Conservation (phyloP, 2,888 invertebrate species). For the Caradrina kadenii region DNA sequence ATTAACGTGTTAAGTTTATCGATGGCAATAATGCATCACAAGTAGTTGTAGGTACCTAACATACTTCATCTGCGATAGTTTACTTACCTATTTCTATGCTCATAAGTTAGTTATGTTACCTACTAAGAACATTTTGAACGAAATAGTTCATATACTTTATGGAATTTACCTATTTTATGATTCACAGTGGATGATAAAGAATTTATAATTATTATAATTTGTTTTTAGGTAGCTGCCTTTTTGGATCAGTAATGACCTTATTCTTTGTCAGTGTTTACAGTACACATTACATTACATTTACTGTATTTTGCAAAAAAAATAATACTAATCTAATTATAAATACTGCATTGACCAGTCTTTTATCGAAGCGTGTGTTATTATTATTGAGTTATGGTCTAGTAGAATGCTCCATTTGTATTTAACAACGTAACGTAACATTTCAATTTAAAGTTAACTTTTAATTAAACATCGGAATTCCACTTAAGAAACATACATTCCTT, state of each 20-base stretch:
- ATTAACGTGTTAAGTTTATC: conserved; percentile 60
- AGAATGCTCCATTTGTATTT: background rate
- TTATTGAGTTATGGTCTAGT: background rate
- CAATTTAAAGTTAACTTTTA: background rate
- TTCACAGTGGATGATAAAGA: too few species aligned
- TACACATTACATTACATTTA: too few species aligned
- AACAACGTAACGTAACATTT: background rate
- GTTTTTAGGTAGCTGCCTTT: too few species aligned
- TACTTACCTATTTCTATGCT: background rate
- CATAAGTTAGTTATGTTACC: background rate
- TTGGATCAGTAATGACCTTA: too few species aligned
- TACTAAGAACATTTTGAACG: too few species aligned
- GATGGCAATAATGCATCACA: conserved; percentile 57
- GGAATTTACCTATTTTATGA: too few species aligned
- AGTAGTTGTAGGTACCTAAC: conserved; percentile 22
- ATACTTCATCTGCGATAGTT: conserved; percentile 31
- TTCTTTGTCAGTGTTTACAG: too few species aligned
- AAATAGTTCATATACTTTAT: too few species aligned
- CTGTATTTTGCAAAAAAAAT: too few species aligned
- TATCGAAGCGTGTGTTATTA: background rate
- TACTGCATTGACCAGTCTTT: too few species aligned
- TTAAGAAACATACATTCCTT: background rate
- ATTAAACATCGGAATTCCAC: conserved; percentile 14
- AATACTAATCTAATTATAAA: too few species aligned
- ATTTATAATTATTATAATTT: too few species aligned